Base-by-base conservation (phyloP, 1,140 invertebrate species). In the Pinna nobilis region DNA sequence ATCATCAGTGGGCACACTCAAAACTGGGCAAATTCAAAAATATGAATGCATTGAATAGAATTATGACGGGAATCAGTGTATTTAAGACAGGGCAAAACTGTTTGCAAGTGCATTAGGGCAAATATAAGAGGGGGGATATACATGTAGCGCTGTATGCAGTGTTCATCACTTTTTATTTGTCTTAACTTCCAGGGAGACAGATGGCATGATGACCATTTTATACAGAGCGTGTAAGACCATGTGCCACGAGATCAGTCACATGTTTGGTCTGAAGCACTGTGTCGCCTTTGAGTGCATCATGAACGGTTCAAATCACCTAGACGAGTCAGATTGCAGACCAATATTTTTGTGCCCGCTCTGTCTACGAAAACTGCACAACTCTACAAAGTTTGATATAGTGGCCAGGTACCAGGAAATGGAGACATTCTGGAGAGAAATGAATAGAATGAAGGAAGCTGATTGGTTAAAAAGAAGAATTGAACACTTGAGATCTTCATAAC, bases 231-330 rank as follows among this genome's bases (percentile, higher is more conserved):
- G 80, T 55, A 78, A 82, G 55, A 74, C 77, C 15, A 76, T 84
- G 70, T 79, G 76, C 47, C 83, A 85, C 65, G 83, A 85, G 59
- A 79, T 81, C 32, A 67, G 78, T 55, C 83, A 85, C 77, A 77
- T 83, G 75, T 81, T 83, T 57, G 80, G 82, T 30, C 20, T 85
- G 25, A 49, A 61, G n/a, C 83, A 85, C 75, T 85, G 83, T 71
- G 66, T 77, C 30, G 72, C 77, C 51, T 85, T 77, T 55, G 37
- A 77, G 20, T 85, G 83, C 69, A 23, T 81, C 13, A 85, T 85
- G 83, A 85, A 85, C 68, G 83, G 79, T 33, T 77, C 77, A 6
- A 82, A 81, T 47, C 70, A 77, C 66, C 47, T 83, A 47, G 65
- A 66, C 6, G 80, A 83, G 64, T 76, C 76, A 1, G 76, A 79